Conservation (phyloP, 2,888 invertebrate species). For the Hydriomena furcata region DNA sequence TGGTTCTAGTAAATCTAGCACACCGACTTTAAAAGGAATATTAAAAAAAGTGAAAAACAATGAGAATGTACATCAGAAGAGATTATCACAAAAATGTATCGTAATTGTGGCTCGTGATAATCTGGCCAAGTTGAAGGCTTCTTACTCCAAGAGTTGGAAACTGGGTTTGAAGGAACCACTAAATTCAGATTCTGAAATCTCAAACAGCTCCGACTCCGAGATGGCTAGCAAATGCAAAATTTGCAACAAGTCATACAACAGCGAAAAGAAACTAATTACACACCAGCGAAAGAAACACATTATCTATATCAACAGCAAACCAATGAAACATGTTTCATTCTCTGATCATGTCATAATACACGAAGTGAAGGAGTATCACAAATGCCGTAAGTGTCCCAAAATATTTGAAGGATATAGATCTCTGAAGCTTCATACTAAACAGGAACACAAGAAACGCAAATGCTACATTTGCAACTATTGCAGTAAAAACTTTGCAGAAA, state of each 20-base stretch:
- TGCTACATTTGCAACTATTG: conserved; percentile 75
- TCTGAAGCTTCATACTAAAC: conserved; percentile 59
- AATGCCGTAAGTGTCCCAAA: conserved; percentile 68
- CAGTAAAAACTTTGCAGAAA: conserved; percentile 62
- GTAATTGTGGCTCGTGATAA: conserved; percentile 54
- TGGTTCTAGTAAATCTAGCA: background rate
- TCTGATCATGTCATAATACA: conserved; percentile 69
- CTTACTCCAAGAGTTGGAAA: conserved; percentile 16
- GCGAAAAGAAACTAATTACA: conserved; percentile 57
- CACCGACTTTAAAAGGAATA: background rate
- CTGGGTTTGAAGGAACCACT: conserved; percentile 15
- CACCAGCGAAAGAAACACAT: conserved; percentile 67
- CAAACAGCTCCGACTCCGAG: conserved; percentile 32
- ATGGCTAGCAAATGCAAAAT: conserved; percentile 62
- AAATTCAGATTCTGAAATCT: conserved; percentile 43
- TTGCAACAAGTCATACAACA: conserved; percentile 61
- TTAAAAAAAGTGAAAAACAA: conserved; percentile 5
- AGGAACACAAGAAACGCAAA: conserved; percentile 66
- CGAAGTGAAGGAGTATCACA: conserved; percentile 64
- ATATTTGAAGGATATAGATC: conserved; percentile 60
- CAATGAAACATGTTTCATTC: conserved; percentile 67
- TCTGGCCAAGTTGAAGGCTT: conserved; percentile 45
- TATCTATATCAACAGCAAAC: conserved; percentile 54
- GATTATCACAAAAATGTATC: conserved; percentile 45
- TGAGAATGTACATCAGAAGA: conserved; percentile 23